Evolutionary conservation across 2,797 vertebrate genomes (phyloP), one percentile per base, ranked within the genome.

Genomic region (Sebastes kiyomatsui): DNA sequence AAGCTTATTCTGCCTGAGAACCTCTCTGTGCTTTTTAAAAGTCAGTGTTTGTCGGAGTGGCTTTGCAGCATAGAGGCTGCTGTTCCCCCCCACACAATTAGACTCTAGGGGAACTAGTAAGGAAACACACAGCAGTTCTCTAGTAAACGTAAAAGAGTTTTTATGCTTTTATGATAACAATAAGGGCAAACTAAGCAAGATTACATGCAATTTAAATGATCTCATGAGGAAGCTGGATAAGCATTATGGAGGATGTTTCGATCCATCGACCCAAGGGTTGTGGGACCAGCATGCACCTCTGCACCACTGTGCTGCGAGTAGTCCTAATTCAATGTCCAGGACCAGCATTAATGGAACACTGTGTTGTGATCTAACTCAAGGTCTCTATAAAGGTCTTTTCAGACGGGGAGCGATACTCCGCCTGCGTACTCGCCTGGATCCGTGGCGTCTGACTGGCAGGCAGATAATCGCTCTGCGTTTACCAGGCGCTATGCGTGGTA

Each of bases 171-270:
- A 56, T 77, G 28, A 25, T 23, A 16, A 60, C 25, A 66, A 65
- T 30, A 27, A 54, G 35, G 5, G 38, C 56, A 71, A 74, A 55
- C 32, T 10, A 49, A 56, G 58, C 28, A 54, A 62, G 18, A 60
- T 33, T 56, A 67, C 61, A 74, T 74, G 20, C n/a, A 42, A 62
- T 69, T 49, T 68, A 49, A 76, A 79, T 79, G 65, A 67, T 42
- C 8, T 6, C 18, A 38, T 6, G 28, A 54, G 20, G 56, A 72
- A 62, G 22, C 68, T 42, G 75, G 73, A 64, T 28, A 42, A 61
- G 33, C 46, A 42, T 78, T 69, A 67, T 25, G 54, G 54, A 33
- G 14, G 20, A 58, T 58, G 58, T 62, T 81, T 79, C 4, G 25
- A 62, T 79, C 72, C 28, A 54, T 22, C 4, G 38, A 71, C 22